These are phyloP conservation scores for Mormyrus lacerda DNA, from an alignment of 2,113 vertebrate species.

Conservation along the genomic window DNA sequence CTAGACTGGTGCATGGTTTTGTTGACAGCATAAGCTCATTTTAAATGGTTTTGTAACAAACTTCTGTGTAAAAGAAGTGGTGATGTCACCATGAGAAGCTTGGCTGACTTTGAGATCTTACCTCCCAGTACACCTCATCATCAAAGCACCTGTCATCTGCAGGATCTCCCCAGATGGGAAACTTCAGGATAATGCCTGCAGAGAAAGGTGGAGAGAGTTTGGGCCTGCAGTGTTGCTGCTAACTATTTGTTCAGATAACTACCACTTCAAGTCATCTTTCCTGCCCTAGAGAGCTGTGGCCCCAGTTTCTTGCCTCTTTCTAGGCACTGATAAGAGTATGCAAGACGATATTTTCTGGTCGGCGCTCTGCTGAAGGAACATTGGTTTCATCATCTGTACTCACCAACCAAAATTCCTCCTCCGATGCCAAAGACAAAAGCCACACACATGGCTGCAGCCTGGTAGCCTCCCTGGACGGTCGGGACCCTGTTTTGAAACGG, in stretches of 20 bases:
- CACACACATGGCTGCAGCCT: slow-evolving; percentile 76
- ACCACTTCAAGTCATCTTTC: background rate
- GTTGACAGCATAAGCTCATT: background rate
- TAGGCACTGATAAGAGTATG: background rate
- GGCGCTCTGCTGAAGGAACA: background rate
- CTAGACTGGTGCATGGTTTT: background rate
- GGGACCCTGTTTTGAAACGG: slow-evolving; percentile 35
- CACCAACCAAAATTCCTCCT: slow-evolving; percentile 82
- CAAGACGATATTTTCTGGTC: background rate
- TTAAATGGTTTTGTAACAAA: background rate
- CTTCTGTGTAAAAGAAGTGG: background rate
- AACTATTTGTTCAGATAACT: background rate
- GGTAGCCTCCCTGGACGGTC: slow-evolving; percentile 70
- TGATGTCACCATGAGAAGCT: background rate
- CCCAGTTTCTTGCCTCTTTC: background rate
- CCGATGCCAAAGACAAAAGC: slow-evolving; percentile 77
- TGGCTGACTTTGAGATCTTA: slow-evolving; percentile 46
- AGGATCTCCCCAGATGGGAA: slow-evolving; percentile 83
- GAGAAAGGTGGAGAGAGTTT: slow-evolving; percentile 12
- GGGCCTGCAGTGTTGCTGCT: background rate
- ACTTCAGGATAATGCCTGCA: slow-evolving; percentile 76
- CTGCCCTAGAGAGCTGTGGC: background rate
- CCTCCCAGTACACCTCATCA: slow-evolving; percentile 88
- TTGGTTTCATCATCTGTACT: slow-evolving; percentile 36
- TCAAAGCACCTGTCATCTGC: slow-evolving; percentile 86